These are phyloP conservation scores for Xylocampa areola DNA, from an alignment of 2,888 invertebrate genomes.

Conservation along the genomic window DNA sequence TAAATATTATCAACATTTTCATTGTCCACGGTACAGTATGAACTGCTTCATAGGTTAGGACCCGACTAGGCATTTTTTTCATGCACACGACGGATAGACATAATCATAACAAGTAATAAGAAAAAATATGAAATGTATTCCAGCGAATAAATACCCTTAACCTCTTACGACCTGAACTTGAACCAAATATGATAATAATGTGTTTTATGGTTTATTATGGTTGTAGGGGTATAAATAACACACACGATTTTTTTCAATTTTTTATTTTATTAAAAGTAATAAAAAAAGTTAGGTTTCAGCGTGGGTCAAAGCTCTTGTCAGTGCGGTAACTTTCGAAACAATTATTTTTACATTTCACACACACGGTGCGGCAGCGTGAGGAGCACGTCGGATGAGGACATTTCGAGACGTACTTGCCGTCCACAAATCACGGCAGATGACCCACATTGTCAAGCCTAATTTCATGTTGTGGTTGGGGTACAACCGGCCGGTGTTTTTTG, in stretches of 20 bases:
- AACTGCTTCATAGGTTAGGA: no score
- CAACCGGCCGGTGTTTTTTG: conserved; percentile 39
- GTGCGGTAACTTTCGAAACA: neutral
- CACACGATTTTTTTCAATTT: neutral
- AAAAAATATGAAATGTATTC: no score
- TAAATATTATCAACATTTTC: no score
- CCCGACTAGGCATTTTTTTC: no score
- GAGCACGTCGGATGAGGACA: conserved; percentile 36
- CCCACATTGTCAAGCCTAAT: conserved; percentile 41
- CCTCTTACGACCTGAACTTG: conserved; percentile 1
- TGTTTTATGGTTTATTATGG: neutral
- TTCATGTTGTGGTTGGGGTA: conserved; percentile 35
- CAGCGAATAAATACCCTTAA: no score
- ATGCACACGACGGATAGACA: no score
- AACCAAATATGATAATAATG: neutral
- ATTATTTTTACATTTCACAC: conserved; percentile 30
- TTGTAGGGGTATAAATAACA: neutral
- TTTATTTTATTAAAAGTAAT: neutral
- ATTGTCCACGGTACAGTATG: no score
- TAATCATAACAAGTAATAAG: no score
- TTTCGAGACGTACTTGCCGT: conserved; percentile 44
- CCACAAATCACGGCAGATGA: conserved; percentile 45
- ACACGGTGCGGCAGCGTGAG: conserved; percentile 46
- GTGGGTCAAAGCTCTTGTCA: neutral
- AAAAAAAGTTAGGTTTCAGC: neutral